These are phyloP conservation scores for Brenthis daphne DNA, from an alignment of 2,888 invertebrate species.

Conservation along the genomic window DNA sequence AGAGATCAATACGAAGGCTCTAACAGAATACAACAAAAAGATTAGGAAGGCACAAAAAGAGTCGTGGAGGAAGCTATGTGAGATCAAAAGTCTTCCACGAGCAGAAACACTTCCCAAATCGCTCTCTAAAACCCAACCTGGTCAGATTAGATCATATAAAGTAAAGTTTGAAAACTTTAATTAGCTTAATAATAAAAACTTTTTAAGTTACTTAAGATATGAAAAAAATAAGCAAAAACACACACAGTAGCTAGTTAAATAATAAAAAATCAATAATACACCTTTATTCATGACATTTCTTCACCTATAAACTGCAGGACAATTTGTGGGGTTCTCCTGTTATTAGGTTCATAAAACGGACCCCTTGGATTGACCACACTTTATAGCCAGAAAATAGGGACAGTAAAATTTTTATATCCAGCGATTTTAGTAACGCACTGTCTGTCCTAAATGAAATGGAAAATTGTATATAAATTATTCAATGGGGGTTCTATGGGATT, in stretches of 20 bases:
- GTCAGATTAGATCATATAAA: too few relatives aligned
- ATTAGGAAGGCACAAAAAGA: too few relatives aligned
- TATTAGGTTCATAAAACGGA: constrained; percentile 53
- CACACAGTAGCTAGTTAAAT: background rate
- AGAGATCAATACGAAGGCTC: too few relatives aligned
- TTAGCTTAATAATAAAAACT: too few relatives aligned
- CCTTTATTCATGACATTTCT: constrained; percentile 18
- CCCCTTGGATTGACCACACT: constrained; percentile 53
- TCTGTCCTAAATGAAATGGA: constrained; percentile 44
- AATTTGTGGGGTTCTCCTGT: constrained; percentile 41
- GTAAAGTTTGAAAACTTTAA: too few relatives aligned
- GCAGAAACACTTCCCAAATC: too few relatives aligned
- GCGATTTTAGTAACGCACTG: constrained; percentile 45
- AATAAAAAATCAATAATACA: constrained; percentile 17
- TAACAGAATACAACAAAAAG: too few relatives aligned
- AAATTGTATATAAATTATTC: constrained; percentile 53
- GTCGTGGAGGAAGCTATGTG: too few relatives aligned
- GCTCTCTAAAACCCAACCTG: too few relatives aligned
- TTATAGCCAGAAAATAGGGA: constrained; percentile 53
- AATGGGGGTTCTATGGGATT: constrained; percentile 32
- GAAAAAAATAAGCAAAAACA: background rate
- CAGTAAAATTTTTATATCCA: constrained; percentile 52
- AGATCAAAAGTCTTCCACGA: too few relatives aligned
- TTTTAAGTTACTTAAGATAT: background rate
- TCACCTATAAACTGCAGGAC: constrained; percentile 26